Evolutionary conservation across 2,888 invertebrate species (phyloP).

Genomic region (Synergus gifuensis): DNA sequence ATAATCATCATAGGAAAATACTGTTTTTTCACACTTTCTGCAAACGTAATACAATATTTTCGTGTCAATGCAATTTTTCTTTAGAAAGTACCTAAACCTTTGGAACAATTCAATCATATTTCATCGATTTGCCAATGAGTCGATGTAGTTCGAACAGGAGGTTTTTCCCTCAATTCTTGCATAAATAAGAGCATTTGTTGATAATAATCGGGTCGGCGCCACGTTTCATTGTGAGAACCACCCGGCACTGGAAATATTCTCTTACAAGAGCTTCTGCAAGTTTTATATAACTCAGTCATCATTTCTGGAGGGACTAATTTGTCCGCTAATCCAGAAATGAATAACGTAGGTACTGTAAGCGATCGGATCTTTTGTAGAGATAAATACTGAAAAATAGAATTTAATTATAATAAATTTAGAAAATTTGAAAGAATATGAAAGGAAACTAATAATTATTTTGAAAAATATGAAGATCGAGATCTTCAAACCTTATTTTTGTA

Average conservation of each 20-base stretch:
- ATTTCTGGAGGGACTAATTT: conserved; percentile 93
- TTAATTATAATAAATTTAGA: neutral
- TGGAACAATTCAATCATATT: neutral
- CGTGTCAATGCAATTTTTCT: neutral
- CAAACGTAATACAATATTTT: neutral
- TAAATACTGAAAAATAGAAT: conserved; percentile 82
- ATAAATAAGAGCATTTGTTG: conserved; percentile 72
- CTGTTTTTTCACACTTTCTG: neutral
- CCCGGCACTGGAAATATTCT: conserved; percentile 87
- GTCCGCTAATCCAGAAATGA: conserved; percentile 93
- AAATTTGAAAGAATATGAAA: neutral
- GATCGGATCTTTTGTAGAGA: conserved; percentile 87
- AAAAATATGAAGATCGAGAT: conserved; percentile 35
- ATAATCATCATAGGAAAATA: neutral
- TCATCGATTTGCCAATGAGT: conserved; percentile 71
- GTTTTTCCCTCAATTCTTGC: conserved; percentile 70
- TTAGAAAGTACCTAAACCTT: neutral
- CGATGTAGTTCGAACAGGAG: conserved; percentile 62
- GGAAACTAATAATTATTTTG: conserved; percentile 37
- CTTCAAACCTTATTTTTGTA: conserved; percentile 93
- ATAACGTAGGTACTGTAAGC: conserved; percentile 88
- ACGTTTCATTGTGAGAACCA: conserved; percentile 97
- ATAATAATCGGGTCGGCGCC: conserved; percentile 92
- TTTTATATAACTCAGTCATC: conserved; percentile 89
- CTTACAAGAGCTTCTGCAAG: conserved; percentile 88